Conservation (phyloP, 2,113 vertebrate species). For the Chaetops frenatus region DNA sequence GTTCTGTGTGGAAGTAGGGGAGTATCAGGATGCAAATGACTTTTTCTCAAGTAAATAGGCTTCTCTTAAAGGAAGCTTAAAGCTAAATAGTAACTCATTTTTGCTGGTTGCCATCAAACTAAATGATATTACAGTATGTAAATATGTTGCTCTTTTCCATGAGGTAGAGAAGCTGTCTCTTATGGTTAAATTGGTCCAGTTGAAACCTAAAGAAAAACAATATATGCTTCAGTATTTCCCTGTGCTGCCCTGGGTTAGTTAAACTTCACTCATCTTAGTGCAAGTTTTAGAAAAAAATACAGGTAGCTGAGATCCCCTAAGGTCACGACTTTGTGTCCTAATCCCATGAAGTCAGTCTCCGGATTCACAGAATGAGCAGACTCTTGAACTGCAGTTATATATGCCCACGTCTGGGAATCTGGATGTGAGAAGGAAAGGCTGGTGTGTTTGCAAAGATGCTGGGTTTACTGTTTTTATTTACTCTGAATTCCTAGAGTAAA, state of each 20-base stretch:
- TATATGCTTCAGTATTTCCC: background rate
- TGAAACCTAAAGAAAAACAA: background rate
- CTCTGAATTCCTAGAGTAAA: background rate
- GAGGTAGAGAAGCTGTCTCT: background rate
- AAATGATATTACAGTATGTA: background rate
- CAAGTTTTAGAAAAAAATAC: background rate
- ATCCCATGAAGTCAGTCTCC: background rate
- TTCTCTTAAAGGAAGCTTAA: background rate
- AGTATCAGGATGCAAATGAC: background rate
- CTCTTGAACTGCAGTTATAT: background rate
- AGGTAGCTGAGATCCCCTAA: background rate
- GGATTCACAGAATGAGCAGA: background rate
- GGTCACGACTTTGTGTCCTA: background rate
- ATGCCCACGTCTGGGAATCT: background rate
- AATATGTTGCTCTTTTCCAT: background rate
- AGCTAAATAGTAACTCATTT: background rate
- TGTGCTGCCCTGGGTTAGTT: background rate
- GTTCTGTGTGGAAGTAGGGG: background rate
- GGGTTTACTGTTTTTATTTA: background rate
- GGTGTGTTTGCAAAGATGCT: background rate
- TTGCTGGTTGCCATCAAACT: background rate
- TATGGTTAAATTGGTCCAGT: background rate
- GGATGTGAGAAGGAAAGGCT: background rate
- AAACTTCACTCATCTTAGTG: background rate
- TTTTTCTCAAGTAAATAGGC: background rate